Evolutionary conservation across 37 sponge, comb jelly and placozoan genomes (phyloP).

Genomic region (Chondrosia reniformis): DNA sequence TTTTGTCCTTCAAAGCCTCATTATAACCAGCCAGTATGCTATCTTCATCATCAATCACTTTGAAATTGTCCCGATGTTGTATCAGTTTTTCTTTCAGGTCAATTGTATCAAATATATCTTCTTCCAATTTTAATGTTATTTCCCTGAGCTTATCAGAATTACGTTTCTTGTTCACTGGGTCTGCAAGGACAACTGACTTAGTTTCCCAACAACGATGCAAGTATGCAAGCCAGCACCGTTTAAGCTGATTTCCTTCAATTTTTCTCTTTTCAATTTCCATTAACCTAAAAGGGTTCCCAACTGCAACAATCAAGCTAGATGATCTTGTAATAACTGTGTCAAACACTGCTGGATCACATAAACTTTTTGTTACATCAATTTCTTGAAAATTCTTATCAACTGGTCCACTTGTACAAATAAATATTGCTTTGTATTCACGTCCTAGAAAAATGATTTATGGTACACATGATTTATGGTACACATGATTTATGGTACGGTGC

Average conservation of each 20-base stretch:
- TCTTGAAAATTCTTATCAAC: constrained; percentile 9
- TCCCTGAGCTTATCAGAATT: too few species aligned
- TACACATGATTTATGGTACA: too few species aligned
- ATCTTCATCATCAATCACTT: too few species aligned
- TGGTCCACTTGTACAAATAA: constrained; percentile 59
- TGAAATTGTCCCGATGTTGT: too few species aligned
- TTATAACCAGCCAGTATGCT: not conserved
- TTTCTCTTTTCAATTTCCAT: constrained; percentile 35
- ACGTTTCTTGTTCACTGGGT: not conserved
- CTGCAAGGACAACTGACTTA: not conserved
- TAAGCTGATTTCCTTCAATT: not conserved
- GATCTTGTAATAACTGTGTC: constrained; percentile 69
- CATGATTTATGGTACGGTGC: too few species aligned
- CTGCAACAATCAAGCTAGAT: constrained; percentile 45
- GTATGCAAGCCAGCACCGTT: constrained; percentile 17
- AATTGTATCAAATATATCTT: too few species aligned
- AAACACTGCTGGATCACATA: constrained; percentile 60
- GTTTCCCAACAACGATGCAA: constrained; percentile 11
- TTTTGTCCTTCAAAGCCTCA: not conserved
- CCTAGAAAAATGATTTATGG: too few species aligned
- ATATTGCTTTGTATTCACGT: constrained; percentile 51
- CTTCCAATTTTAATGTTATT: too few species aligned
- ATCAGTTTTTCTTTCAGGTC: too few species aligned
- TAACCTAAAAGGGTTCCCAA: constrained; percentile 57
- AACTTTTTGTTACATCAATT: constrained; percentile 57